Conservation (phyloP, 2,888 invertebrate species). For the Aleiodes testaceus region DNA sequence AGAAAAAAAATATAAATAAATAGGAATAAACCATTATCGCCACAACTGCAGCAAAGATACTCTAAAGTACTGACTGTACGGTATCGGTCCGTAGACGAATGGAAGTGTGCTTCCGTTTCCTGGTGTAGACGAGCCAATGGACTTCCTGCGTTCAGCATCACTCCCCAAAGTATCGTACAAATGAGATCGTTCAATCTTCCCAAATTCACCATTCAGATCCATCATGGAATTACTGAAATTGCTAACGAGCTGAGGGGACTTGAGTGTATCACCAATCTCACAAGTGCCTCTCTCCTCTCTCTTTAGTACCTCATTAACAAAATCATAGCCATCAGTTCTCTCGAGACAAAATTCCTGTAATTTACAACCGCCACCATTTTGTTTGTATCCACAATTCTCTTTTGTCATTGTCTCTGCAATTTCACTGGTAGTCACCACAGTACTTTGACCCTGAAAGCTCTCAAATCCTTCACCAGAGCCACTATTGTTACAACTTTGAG, state of each 20-base stretch:
- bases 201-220: conserved; percentile 50
- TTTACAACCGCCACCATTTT: too few species aligned
- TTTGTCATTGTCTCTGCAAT: too few species aligned
- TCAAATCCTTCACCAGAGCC: too few species aligned
- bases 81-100: conserved; percentile 83
- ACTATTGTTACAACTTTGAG: too few species aligned
- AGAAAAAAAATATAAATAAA: neutral
- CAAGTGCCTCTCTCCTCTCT: neutral
- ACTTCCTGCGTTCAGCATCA: conserved; percentile 51
- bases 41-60: neutral
- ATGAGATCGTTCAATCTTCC: conserved; percentile 36
- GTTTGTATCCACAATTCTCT: too few species aligned
- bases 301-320: neutral
- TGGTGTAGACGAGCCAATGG: conserved; percentile 54
- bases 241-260: conserved; percentile 65
- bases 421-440: too few species aligned
- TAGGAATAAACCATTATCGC: neutral
- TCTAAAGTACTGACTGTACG: conserved; percentile 81
- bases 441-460: too few species aligned
- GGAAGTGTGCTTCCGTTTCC: conserved; percentile 77
- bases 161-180: conserved; percentile 22
- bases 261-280: conserved; percentile 53
- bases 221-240: conserved; percentile 60
- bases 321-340: neutral
- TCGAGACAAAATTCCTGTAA: too few species aligned